Base-by-base conservation (phyloP, 2,888 invertebrate genomes). In the Himalopsyche kuldschensis region DNA sequence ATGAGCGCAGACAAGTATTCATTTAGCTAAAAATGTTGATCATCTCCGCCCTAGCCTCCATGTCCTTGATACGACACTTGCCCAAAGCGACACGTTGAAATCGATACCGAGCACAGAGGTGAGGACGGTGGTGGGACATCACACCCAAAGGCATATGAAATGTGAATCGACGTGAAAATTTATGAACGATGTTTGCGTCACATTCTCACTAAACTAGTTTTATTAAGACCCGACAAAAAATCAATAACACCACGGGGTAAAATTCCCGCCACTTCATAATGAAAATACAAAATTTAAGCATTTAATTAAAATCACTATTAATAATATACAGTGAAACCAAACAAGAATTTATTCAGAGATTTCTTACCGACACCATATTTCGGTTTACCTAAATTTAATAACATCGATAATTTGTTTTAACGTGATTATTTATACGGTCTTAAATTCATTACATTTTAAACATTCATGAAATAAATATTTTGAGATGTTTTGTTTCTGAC, bases 1-100 rank as follows among this genome's bases (percentile, higher is more conserved):
- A n/a, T n/a, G n/a, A n/a, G n/a, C n/a, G n/a, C n/a, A n/a, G n/a
- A n/a, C n/a, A 35, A 4, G 11, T 41, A 41, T 15, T 15, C 2
- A 41, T 2, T 41, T 15, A 41, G 15, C 0, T 41, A 41, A 2
- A 41, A 41, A 41, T 41, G 69, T 69, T 69, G 27, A 4, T 30
- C 69, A 69, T 30, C 69, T 15, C 30, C 69, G 69, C 20, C 1
- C 69, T 69, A 69, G 20, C 24, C 27, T 27, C 69, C 11, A 30
- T 69, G 69, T 69, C 69, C 69, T 69, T 69, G 69, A 27, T 69
- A 8, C 69, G 30, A 69, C 69, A 69, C 69, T 69, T 69, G 69
- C 69, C 69, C 69, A 69, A 69, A 69, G 69, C 69, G 69, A 69
- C 69, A 69, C 69, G 69, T 69, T 69, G 69, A 69, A 69, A 69